Base-by-base conservation (phyloP, 2,888 invertebrate genomes). In the Apeira syringaria region DNA sequence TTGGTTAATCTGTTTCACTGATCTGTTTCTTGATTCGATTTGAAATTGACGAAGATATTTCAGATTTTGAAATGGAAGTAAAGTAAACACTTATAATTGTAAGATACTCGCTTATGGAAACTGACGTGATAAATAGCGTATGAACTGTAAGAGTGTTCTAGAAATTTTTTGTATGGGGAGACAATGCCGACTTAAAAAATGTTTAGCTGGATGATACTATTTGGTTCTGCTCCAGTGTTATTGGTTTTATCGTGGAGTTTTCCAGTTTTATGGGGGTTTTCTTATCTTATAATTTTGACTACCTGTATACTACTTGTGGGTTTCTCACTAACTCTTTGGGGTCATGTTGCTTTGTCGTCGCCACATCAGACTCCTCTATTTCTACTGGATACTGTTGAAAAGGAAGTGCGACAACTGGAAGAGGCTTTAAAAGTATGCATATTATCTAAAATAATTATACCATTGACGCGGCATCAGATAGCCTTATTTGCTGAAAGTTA, bases 291-390 rank as follows among this genome's bases (percentile, higher is more conserved):
- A 31, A 15, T 74, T 33, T 56, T 86, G 31, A 80, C 74, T 61
- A 26, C 71, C 44, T 74, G 75, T 41, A 43, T 85, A 9, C 40
- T 74, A 39, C 43, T 75, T 50, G 63, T 68, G 34, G 71, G 80
- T 36, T 83, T 87, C 54, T 60, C 70, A 9, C 68, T 88, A 34
- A 82, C 87, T 5, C 76, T 94, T 61, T 92, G 93, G 90, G 91
- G 93, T 48, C 93, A 94, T 68, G 82, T 93, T 37, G 89, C 92
- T 46, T 75, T 94, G 22, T 94, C 94, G 11, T 92, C 93, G 9
- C 92, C 92, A 30, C 92, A 94, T 68, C 92, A 93, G 73, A 92
- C 92, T 26, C 91, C 92, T 26, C 68, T 91, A 25, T 92, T 91
- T 64, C 65, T 90, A 47, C 73, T 92, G 45, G 91, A 93, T 59